Percentiles rank a stretch among this genome's conserved stretches.
phyloP scores from a whole-genome alignment of 2,113 vertebrate species.

The Calyptommatus sinebrachiatus region DNA sequence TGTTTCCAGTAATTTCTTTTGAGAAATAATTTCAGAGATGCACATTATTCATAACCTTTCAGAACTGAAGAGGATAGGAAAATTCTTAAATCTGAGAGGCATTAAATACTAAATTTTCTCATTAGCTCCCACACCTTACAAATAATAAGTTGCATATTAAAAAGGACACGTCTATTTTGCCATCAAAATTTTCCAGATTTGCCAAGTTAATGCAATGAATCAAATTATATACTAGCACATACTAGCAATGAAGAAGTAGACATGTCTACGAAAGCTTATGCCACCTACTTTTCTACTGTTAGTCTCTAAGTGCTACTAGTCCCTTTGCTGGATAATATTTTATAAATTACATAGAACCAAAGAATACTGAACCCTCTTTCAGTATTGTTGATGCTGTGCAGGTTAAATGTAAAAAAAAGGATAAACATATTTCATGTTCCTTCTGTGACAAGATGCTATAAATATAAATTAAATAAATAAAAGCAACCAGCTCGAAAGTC shows the following conservation, averaged over 20 bases:
- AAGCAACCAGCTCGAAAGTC: background rate
- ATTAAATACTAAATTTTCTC: slow-evolving; percentile 8
- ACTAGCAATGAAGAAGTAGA: too few species aligned
- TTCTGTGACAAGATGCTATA: too few species aligned
- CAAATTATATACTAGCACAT: slow-evolving; percentile 18
- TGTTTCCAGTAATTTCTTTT: background rate
- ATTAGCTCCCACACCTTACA: background rate
- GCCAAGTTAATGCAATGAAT: background rate
- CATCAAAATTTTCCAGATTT: slow-evolving; percentile 4
- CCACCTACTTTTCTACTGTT: too few species aligned
- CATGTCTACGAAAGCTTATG: too few species aligned
- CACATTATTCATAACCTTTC: background rate
- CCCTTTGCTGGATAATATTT: too few species aligned
- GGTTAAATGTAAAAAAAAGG: too few species aligned
- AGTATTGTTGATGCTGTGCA: background rate
- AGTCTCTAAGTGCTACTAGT: too few species aligned
- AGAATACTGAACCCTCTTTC: slow-evolving; percentile 15
- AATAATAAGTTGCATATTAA: background rate
- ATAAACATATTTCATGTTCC: too few species aligned
- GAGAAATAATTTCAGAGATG: background rate
- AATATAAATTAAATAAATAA: too few species aligned
- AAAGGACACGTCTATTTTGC: background rate
- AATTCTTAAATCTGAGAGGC: background rate
- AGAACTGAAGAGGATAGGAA: background rate
- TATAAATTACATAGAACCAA: too few species aligned